Conservation (phyloP, 2,888 invertebrate species). For the Iselma pallidipennis region DNA sequence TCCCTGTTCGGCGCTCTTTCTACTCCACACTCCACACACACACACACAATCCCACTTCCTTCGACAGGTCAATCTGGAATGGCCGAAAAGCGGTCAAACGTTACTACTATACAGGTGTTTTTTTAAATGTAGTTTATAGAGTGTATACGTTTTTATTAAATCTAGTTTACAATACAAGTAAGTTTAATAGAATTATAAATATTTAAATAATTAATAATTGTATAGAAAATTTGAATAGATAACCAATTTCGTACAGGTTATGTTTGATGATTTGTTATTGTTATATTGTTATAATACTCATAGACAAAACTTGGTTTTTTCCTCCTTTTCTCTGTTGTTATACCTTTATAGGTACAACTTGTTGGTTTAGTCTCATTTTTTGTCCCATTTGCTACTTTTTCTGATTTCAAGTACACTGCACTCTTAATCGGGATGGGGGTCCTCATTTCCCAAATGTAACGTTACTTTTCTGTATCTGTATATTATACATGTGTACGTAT, state of each 20-base stretch:
- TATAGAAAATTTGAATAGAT: background rate
- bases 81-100: slow-evolving; percentile 58
- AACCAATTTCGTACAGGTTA: slow-evolving; percentile 34
- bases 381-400: background rate
- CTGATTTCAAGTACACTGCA: slow-evolving; percentile 48
- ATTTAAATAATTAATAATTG: too few species aligned
- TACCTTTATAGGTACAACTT: too few species aligned
- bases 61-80: slow-evolving; percentile 57
- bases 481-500: slow-evolving; percentile 34
- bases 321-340: too few species aligned
- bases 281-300: slow-evolving; percentile 51
- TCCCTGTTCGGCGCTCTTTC: slow-evolving; percentile 38
- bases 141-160: slow-evolving; percentile 30
- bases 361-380: too few species aligned
- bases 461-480: slow-evolving; percentile 47
- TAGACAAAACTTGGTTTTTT: too few species aligned
- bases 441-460: slow-evolving; percentile 50
- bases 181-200: slow-evolving; percentile 17
- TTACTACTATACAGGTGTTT: slow-evolving; percentile 57
- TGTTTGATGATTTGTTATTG: slow-evolving; percentile 42
- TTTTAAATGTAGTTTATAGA: slow-evolving; percentile 52
- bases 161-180: slow-evolving; percentile 32
- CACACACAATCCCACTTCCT: slow-evolving; percentile 56
- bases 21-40: too few species aligned
- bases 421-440: slow-evolving; percentile 44